Base-by-base conservation (phyloP, 2,888 invertebrate genomes). In the Odontomyia ornata region DNA sequence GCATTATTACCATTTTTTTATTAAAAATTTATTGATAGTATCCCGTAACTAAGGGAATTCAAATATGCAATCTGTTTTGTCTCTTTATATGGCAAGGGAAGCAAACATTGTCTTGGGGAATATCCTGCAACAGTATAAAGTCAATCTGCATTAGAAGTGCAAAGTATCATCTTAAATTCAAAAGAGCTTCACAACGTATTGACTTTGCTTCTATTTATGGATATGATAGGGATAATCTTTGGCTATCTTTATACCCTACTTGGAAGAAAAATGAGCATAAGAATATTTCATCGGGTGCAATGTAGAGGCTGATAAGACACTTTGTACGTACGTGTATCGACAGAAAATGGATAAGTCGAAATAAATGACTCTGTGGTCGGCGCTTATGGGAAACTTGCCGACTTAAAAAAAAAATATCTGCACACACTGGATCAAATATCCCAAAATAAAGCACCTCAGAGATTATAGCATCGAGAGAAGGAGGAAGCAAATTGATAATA, bases 341-440 rank as follows among this genome's bases (percentile, higher is more conserved):
- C 69, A 69, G 46, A n/a, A 21, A 67, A 69, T 46, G 69, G 69
- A 69, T 69, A 69, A 69, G 69, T 69, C 69, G 25, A 69, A 69
- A 69, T 69, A 69, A 69, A 69, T 69, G 69, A 62, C 62, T 62
- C 5, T 27, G 27, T 27, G 62, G 15, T 62, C 62, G 69, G 25
- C 13, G 43, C 36, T 18, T 36, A 36, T 15, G 36, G 30, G 1
- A 21, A 65, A 21, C 18, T 30, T 18, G 28, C 15, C 60, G 60
- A 3, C 18, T 23, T n/a, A 67, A 67, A 9, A 23, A 46, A 69
- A 69, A 46, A 69, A 2, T 64, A 64, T 64, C 52, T n/a, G 52
- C 15, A 36, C 36, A 36, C 62, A 27, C 5, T 65, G 43, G 18
- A 65, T 18, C 23, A 69, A 11, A 46, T 69, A 46, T 46, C 7